Evolutionary conservation across 2,113 vertebrate genomes (phyloP).

Genomic region (Okapia johnstoni): DNA sequence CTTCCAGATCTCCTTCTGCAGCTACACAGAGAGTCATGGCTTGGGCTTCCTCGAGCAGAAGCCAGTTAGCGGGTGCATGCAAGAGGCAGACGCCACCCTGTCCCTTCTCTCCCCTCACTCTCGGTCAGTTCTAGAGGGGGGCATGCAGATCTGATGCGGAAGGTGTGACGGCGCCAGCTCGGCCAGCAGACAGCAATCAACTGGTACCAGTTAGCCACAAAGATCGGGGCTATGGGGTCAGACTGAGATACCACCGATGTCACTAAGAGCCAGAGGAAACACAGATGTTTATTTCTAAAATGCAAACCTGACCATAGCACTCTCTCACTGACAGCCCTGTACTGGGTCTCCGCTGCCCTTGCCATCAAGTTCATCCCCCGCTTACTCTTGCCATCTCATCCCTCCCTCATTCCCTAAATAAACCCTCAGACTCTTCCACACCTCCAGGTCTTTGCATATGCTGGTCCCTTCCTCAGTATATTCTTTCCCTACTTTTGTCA

Average conservation of each 20-base stretch:
- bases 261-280: not conserved
- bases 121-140: not conserved
- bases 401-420: not conserved
- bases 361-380: rapidly evolving
- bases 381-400: not conserved
- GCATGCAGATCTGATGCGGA: not conserved
- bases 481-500: not conserved
- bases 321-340: not conserved
- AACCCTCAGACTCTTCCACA: not conserved
- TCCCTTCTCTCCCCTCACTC: not conserved
- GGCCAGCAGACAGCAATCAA: not conserved
- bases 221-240: not conserved
- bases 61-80: not conserved
- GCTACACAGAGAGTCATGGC: not conserved
- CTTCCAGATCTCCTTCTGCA: not conserved
- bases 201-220: not conserved
- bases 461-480: not conserved
- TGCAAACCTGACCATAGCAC: not conserved
- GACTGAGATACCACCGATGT: not conserved
- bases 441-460: not conserved
- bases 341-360: not conserved
- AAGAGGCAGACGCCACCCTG: rapidly evolving
- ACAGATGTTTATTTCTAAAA: not conserved
- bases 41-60: not conserved
- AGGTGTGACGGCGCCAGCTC: rapidly evolving